Conservation (phyloP, 92 coral and sea anemone genomes). For the Ricordea florida region DNA sequence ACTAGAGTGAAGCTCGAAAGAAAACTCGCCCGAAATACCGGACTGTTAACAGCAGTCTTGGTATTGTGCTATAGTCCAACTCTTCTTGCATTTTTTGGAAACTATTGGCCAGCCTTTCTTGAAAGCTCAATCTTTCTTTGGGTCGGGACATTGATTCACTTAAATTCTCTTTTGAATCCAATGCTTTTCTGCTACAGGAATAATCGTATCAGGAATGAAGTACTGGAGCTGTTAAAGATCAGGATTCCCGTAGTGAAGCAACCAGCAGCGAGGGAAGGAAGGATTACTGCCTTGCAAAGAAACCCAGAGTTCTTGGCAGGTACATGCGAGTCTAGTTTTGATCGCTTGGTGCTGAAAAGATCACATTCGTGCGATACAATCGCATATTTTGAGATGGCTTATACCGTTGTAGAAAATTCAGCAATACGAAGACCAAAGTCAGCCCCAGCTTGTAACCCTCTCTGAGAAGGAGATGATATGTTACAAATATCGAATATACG, state of each 20-base stretch:
- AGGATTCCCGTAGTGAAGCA: not conserved
- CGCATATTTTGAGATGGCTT: too few species aligned
- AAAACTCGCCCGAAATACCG: not conserved
- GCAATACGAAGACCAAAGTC: too few species aligned
- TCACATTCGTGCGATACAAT: too few species aligned
- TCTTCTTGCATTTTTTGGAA: not conserved
- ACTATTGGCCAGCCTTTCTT: not conserved
- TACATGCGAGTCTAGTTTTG: too few species aligned
- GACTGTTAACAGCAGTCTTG: not conserved
- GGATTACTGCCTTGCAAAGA: too few species aligned
- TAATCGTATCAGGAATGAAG: not conserved
- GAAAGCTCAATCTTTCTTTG: constrained; percentile 27
- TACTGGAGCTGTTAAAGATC: not conserved
- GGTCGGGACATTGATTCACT: constrained; percentile 6
- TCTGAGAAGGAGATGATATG: too few species aligned
- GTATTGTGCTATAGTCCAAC: constrained; percentile 8
- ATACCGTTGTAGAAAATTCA: too few species aligned
- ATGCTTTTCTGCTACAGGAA: constrained; percentile 1
- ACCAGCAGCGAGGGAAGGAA: not conserved
- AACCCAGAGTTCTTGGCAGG: too few species aligned
- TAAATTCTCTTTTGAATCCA: constrained; percentile 25
- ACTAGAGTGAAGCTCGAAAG: not conserved
- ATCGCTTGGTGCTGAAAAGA: too few species aligned
- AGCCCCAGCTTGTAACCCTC: too few species aligned
- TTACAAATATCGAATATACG: too few species aligned